phyloP scores from a whole-genome alignment of 2,113 vertebrate genomes.

The Otus sunia region DNA sequence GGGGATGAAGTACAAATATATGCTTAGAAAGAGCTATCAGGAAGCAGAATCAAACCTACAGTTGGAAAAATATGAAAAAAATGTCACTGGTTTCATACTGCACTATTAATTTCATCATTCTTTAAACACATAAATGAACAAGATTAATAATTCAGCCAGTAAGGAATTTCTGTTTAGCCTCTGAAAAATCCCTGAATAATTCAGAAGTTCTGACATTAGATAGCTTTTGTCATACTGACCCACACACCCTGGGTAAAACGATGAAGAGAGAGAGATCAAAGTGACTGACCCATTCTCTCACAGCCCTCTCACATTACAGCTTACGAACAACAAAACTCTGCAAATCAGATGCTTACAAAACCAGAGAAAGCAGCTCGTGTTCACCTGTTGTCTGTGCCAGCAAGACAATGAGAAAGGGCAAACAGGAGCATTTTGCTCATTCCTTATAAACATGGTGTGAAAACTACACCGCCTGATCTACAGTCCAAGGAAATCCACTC shows the following conservation, averaged over 20 bases:
- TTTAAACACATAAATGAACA: slow-evolving; percentile 9
- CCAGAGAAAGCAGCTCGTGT: neutral
- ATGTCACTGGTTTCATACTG: neutral
- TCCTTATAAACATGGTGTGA: neutral
- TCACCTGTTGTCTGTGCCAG: neutral
- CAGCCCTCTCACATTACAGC: slow-evolving; percentile 59
- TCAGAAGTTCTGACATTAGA: slow-evolving; percentile 69
- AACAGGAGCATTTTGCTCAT: neutral
- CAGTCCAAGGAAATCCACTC: neutral
- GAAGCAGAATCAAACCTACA: neutral
- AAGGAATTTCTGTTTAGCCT: slow-evolving; percentile 66
- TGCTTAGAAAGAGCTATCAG: neutral
- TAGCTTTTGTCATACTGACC: slow-evolving; percentile 21
- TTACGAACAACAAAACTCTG: slow-evolving; percentile 41
- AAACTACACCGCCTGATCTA: neutral
- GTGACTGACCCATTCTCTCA: slow-evolving; percentile 34
- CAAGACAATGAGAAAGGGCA: neutral
- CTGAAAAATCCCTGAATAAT: slow-evolving; percentile 74
- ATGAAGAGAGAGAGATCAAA: slow-evolving; percentile 71
- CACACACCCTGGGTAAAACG: slow-evolving; percentile 3
- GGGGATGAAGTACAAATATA: slow-evolving; percentile 1
- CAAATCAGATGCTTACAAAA: slow-evolving; percentile 48
- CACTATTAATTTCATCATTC: neutral
- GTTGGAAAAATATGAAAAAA: neutral
- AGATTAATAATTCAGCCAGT: slow-evolving; percentile 67